Base-by-base conservation (phyloP, 2,113 vertebrate species). In the Podilymbus podiceps region DNA sequence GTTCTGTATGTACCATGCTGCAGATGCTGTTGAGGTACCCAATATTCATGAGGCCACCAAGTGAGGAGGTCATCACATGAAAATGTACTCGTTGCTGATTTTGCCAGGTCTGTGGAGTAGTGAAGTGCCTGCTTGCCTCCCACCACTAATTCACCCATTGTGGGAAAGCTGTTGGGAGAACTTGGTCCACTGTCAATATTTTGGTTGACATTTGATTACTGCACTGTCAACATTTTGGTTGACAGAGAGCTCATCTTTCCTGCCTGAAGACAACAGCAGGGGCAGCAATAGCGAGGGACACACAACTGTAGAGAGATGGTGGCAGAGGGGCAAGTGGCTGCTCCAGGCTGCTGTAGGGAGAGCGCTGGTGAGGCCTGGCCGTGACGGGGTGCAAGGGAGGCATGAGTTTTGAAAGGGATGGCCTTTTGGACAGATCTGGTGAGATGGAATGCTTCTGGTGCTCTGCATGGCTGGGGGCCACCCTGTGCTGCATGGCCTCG, bases 161-260 rank as follows among this genome's bases (percentile, higher is more conserved):
- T 60, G 22, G 46, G 31, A 15, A 66, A 53, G 21, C 27, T 47
- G 21, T 5, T 40, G 44, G 38, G 18, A 53, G 8, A 76, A 12
- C 33, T 49, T 4, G 3, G 23, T 33, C 31, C 1, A 0, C 14
- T 40, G 16, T 71, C 75, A 52, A 27, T 46, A 12, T 11, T 35
- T 35, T n/a, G 17, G 2, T 1, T 46, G 62, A 14, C n/a, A 42
- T n/a, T n/a, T n/a, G n/a, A n/a, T n/a, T n/a, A 0, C 14, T 40
- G 16, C 1, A 0, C 14, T 40, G 16, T 71, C 75, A 52, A 27
- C 52, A 12, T 11, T 35, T 35, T n/a, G 17, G 2, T 1, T 46
- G 62, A 14, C n/a, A 42, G n/a, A 69, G 9, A 77, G 6, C 58
- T 38, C 8, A 40, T 12, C 24, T 84, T 46, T 74, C 8, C 3